These are phyloP conservation scores for Leptinotarsa undecemlineata DNA, from an alignment of 1,140 invertebrate species.

Conservation along the genomic window DNA sequence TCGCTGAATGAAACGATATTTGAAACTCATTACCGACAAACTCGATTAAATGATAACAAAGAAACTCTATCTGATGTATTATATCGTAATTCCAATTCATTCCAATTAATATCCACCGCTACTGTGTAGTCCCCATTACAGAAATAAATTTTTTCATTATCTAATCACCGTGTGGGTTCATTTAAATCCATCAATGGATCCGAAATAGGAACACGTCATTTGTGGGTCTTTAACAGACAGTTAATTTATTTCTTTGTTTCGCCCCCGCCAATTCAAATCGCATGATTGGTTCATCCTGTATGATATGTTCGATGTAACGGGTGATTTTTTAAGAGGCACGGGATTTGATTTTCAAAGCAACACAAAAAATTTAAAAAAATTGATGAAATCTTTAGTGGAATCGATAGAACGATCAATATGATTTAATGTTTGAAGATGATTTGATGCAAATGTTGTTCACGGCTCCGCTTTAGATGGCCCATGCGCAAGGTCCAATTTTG, in stretches of 20 bases:
- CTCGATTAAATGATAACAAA: not conserved
- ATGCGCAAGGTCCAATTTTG: too few species aligned
- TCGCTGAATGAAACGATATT: not conserved
- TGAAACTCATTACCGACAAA: not conserved
- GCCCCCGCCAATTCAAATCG: constrained; percentile 24
- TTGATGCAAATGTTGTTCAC: too few species aligned
- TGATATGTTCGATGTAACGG: not conserved
- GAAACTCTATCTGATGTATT: constrained; percentile 18
- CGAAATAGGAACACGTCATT: constrained; percentile 38
- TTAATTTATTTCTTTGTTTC: constrained; percentile 32
- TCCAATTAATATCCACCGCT: constrained; percentile 10
- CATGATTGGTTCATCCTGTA: constrained; percentile 36
- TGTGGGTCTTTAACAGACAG: constrained; percentile 33
- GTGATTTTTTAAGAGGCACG: too few species aligned
- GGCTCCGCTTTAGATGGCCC: too few species aligned
- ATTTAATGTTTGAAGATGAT: too few species aligned
- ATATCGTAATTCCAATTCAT: constrained; percentile 16
- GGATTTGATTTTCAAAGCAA: too few species aligned
- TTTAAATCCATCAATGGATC: constrained; percentile 34
- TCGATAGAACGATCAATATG: too few species aligned
- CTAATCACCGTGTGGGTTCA: constrained; percentile 35
- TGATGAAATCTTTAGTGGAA: too few species aligned
- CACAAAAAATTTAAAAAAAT: too few species aligned
- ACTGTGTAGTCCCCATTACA: constrained; percentile 23
- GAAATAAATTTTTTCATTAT: constrained; percentile 36